Evolutionary conservation across 30 jellyfish, hydroid and myxozoan genomes (phyloP), one percentile per base, ranked within the genome.

Genomic region (Clytia hemisphaerica): DNA sequence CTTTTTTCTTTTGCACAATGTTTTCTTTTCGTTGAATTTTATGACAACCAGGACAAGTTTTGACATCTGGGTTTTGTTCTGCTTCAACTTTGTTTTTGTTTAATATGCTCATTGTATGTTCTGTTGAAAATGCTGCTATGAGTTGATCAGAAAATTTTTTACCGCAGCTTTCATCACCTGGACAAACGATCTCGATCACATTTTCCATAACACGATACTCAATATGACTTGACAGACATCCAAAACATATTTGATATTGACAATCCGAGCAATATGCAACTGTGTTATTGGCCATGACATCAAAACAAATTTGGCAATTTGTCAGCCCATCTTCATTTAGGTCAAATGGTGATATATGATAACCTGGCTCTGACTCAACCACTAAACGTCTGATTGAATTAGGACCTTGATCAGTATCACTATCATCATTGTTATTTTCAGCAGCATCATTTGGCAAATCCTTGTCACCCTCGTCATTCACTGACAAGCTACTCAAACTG

Each of bases 1-100:
- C 71, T 24, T 84, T 76, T 6, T 64, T 37, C 21, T 87, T 87
- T 30, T 64, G 32, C 29, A 30, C 67, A 2, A 68, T 72, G 30
- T 59, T 82, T 7, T 37, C 61, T 36, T 75, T 62, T 25, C 30
- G 25, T 28, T 76, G 90, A 22, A 84, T 71, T 18, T 48, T 70
- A 72, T 76, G 80, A 49, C 95, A 84, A 36, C 95, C 95, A 1
- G 95, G 95, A 58, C 95, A 84, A 4, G 95, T 74, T 54, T 84
- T 84, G 15, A 44, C 48, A n/a, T 81, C 61, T 18, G 95, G 95
- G 47, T 84, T 51, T 27, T 71, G 58, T 54, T 72, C 83, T 12
- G 82, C 77, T 42, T 84, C 95, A 15, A 74, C 86, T 48, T 72
- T 53, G 66, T 75, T 84, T 72, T 75, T 84, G 9, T 40, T 26